A percentile compares a stretch with the other conserved stretches of the same genome.
Conservation (phyloP, 2,888 invertebrate genomes). For the Euphydryas editha region DNA sequence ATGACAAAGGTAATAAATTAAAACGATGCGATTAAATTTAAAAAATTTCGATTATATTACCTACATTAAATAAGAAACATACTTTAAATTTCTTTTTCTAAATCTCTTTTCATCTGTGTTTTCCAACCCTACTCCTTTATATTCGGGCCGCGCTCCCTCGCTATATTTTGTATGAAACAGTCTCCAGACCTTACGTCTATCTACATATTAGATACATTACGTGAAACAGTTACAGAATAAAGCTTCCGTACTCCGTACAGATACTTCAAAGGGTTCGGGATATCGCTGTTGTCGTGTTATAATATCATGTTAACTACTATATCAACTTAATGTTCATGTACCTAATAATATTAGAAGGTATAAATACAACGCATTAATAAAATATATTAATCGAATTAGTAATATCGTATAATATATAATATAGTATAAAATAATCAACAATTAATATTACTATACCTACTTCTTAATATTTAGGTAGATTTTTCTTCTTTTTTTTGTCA, state of each 20-base stretch:
- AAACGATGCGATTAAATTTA: background rate
- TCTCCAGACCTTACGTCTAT: conserved; percentile 64
- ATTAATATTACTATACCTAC: background rate
- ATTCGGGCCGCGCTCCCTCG: conserved; percentile 65
- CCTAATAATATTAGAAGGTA: no score
- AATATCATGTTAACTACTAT: background rate
- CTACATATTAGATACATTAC: conserved; percentile 54
- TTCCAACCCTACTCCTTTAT: conserved; percentile 70
- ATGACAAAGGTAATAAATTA: background rate
- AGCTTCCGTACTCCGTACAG: conserved; percentile 44
- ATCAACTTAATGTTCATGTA: no score
- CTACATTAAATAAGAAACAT: background rate
- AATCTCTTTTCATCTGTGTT: conserved; percentile 44
- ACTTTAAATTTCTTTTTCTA: background rate
- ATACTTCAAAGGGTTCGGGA: conserved; percentile 20
- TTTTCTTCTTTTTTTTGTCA: no score
- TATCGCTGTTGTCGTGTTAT: background rate
- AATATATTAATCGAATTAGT: background rate
- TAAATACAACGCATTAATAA: background rate
- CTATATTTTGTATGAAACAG: conserved; percentile 71
- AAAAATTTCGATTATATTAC: background rate
- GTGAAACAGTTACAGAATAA: conserved; percentile 53
- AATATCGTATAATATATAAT: no score
- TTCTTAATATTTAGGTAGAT: no score
- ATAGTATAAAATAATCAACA: conserved; percentile 1